Conservation (phyloP, 2,113 vertebrate genomes). For the Chaetorhynchus papuensis region DNA sequence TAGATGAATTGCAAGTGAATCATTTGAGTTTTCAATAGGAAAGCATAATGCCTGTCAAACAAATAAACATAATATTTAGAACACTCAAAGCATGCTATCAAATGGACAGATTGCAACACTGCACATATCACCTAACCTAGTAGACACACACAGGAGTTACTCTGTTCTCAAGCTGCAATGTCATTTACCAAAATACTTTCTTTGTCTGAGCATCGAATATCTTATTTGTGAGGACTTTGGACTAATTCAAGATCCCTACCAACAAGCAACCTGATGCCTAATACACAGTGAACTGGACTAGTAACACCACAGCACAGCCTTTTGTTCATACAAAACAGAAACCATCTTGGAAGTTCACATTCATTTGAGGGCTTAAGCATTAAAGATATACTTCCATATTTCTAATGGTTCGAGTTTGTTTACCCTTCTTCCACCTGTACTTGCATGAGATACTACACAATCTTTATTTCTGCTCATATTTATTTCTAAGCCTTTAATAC, state of each 20-base stretch:
- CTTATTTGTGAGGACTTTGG: not conserved
- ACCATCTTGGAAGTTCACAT: not conserved
- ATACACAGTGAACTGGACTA: not conserved
- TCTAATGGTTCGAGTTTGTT: not conserved
- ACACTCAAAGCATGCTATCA: not conserved
- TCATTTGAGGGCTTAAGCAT: not conserved
- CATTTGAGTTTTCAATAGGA: not conserved
- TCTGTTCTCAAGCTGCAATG: slow-evolving; percentile 7
- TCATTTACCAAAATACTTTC: not conserved
- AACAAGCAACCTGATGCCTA: not conserved
- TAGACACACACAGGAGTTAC: not conserved
- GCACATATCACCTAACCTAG: not conserved
- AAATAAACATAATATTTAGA: slow-evolving; percentile 27
- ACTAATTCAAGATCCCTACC: not conserved
- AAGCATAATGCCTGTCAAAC: not conserved
- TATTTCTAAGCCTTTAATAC: not conserved
- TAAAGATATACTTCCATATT: not conserved
- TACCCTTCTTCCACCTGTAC: not conserved
- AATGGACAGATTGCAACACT: not conserved
- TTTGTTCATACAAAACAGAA: not conserved
- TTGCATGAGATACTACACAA: not conserved
- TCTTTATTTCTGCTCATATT: not conserved
- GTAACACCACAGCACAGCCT: not conserved
- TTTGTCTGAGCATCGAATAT: not conserved
- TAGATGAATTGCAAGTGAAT: not conserved